Evolutionary conservation across 2,113 vertebrate species (phyloP).

Genomic region (Cyprinodon brontotheroides): DNA sequence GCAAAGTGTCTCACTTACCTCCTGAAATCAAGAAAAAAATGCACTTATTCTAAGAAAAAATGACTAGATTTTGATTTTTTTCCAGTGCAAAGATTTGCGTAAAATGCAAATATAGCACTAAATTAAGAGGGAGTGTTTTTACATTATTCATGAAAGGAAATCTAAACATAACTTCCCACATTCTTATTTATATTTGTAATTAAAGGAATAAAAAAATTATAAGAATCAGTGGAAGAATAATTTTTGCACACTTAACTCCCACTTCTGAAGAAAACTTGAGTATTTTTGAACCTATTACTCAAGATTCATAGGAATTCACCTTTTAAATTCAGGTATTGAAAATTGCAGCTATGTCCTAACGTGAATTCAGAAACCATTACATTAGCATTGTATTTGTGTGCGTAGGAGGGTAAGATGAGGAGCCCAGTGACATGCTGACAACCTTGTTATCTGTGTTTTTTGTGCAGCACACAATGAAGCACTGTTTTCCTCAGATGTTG

Average conservation of each 20-base stretch:
- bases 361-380: background rate
- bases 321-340: background rate
- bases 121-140: too few relatives aligned
- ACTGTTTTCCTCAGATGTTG: conserved; percentile 55
- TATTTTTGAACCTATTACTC: background rate
- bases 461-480: conserved; percentile 51
- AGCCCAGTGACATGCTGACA: conserved; percentile 47
- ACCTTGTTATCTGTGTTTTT: conserved; percentile 61
- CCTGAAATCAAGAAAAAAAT: too few relatives aligned
- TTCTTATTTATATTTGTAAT: too few relatives aligned
- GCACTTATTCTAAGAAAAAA: too few relatives aligned
- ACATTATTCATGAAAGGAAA: too few relatives aligned
- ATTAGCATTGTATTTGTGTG: background rate
- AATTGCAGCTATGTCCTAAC: background rate
- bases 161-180: too few relatives aligned
- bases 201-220: too few relatives aligned
- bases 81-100: too few relatives aligned
- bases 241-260: background rate
- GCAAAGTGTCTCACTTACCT: too few relatives aligned
- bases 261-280: background rate
- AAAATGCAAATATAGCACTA: too few relatives aligned
- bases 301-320: background rate
- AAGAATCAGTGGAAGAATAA: too few relatives aligned
- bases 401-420: conserved; percentile 36
- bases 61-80: too few relatives aligned